Base-by-base conservation (phyloP, 2,113 vertebrate genomes). In the Plectropomus leopardus region DNA sequence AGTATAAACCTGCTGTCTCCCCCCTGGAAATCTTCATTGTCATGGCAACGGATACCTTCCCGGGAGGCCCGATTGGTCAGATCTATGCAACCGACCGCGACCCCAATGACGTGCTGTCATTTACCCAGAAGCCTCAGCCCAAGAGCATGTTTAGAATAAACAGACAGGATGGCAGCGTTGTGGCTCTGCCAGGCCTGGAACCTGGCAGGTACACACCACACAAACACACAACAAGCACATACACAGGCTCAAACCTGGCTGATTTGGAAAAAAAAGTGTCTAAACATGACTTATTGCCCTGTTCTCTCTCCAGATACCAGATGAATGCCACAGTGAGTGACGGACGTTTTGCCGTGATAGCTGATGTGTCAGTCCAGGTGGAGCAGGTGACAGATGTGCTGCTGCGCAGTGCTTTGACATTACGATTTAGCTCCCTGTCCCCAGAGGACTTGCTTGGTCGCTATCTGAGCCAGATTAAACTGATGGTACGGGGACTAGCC, bases 261-360 rank as follows among this genome's bases (percentile, higher is more conserved):
- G 2, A 30, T 16, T n/a, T 40, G 3, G 1, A 34, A 9, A 48
- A 34, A 54, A 55, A 19, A 0, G 6, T 78, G 1, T 40, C 4
- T 45, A 61, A 79, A 50, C 8, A 28, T 14, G 44, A 19, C 15
- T 19, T 10, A 4, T 70, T 32, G 47, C 44, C 40, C 60, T 58
- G 10, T 61, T 19, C 32, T 78, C n/a, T 64, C 53, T 15, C 82
- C 81, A 97, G 98, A 67, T 99, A 99, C 11, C 79, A 96, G 63
- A 93, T 98, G 65, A 99, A 99, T 0, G 96, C 96, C 6, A 98
- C 97, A 0, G 98, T 99, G 82, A 99, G 97, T 1, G 98, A 99
- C 0, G 98, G 98, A 5, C 96, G 96, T 0, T 98, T 97, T 67
- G 96, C 97, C 36, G 96, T 98, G 30, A 95, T 96, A 42, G 95